phyloP scores from a whole-genome alignment of 2,797 vertebrate species.

The Atherinosoma microstoma region DNA sequence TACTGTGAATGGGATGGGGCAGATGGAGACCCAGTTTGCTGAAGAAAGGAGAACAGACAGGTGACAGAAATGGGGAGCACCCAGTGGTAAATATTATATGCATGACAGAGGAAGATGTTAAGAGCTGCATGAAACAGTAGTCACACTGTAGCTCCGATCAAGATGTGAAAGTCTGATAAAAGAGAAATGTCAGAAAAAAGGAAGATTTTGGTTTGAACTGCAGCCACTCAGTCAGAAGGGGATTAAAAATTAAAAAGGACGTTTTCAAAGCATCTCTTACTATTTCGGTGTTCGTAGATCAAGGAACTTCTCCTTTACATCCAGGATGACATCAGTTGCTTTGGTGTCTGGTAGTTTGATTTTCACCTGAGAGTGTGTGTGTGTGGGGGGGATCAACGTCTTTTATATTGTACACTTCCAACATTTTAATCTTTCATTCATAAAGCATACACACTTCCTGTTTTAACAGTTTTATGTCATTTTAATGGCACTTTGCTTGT shows the following conservation, averaged over 20 bases:
- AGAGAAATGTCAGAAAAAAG: slow-evolving; percentile 32
- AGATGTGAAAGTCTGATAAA: slow-evolving; percentile 24
- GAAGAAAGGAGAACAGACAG: slow-evolving; percentile 20
- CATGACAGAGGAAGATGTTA: slow-evolving; percentile 13
- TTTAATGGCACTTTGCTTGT: background rate
- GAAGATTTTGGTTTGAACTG: slow-evolving; percentile 23
- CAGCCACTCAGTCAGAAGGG: slow-evolving; percentile 9
- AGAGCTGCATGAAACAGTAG: slow-evolving; percentile 8
- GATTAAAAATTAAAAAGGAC: slow-evolving; percentile 43
- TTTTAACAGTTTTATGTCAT: background rate
- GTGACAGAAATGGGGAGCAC: background rate
- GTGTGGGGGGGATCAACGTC: background rate
- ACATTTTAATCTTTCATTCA: slow-evolving; percentile 1
- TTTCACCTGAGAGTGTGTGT: slow-evolving; percentile 82
- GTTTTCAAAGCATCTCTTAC: slow-evolving; percentile 80
- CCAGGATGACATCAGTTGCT: slow-evolving; percentile 86
- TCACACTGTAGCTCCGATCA: slow-evolving; percentile 38
- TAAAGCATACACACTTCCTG: background rate
- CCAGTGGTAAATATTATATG: background rate
- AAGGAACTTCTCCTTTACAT: slow-evolving; percentile 89
- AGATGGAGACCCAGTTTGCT: slow-evolving; percentile 93
- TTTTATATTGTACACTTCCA: slow-evolving; percentile 10
- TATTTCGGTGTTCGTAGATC: slow-evolving; percentile 91
- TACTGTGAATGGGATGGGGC: slow-evolving; percentile 86
- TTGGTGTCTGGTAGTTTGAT: slow-evolving; percentile 90